A percentile compares a stretch with the other conserved stretches of the same genome.
phyloP scores from a whole-genome alignment of 2,797 vertebrate genomes.

The Leptatherina wallacei region DNA sequence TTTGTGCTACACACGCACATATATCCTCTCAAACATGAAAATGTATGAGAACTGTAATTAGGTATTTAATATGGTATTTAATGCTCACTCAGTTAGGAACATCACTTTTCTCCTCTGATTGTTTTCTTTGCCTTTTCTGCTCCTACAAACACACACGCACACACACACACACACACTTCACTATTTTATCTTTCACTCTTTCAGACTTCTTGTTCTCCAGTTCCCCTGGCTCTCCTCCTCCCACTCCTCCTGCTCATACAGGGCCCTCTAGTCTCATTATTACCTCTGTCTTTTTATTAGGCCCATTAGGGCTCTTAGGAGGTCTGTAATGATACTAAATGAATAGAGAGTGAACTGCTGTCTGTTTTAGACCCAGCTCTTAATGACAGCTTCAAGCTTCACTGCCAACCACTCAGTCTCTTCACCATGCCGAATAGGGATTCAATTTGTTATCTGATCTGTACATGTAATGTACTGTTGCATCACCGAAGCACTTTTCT shows the following conservation, averaged over 20 bases:
- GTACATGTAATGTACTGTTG: slow-evolving; percentile 58
- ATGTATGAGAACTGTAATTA: slow-evolving; percentile 1
- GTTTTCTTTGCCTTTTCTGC: slow-evolving; percentile 14
- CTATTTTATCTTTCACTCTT: slow-evolving; percentile 42
- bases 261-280: slow-evolving; percentile 81
- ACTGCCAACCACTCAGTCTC: slow-evolving; percentile 70
- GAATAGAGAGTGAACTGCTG: slow-evolving; percentile 82
- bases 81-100: slow-evolving; percentile 29
- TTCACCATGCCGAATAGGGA: slow-evolving; percentile 63
- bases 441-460: slow-evolving; percentile 68
- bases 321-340: slow-evolving; percentile 83
- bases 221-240: slow-evolving; percentile 60
- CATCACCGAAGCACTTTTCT: slow-evolving; percentile 17
- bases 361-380: slow-evolving; percentile 77
- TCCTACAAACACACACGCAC: background rate
- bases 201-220: slow-evolving; percentile 56
- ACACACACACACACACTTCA: slow-evolving; percentile 6
- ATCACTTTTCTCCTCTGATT: slow-evolving; percentile 26
- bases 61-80: slow-evolving; percentile 30
- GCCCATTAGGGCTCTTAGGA: slow-evolving; percentile 83
- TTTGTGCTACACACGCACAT: slow-evolving; percentile 30
- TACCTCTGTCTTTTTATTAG: slow-evolving; percentile 85
- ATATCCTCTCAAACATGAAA: background rate
- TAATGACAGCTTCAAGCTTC: slow-evolving; percentile 80
- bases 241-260: slow-evolving; percentile 64